A percentile compares a stretch with the other conserved stretches of the same genome.
Conservation (phyloP, 2,888 invertebrate genomes). For the Eudasyphora cyanicolor region DNA sequence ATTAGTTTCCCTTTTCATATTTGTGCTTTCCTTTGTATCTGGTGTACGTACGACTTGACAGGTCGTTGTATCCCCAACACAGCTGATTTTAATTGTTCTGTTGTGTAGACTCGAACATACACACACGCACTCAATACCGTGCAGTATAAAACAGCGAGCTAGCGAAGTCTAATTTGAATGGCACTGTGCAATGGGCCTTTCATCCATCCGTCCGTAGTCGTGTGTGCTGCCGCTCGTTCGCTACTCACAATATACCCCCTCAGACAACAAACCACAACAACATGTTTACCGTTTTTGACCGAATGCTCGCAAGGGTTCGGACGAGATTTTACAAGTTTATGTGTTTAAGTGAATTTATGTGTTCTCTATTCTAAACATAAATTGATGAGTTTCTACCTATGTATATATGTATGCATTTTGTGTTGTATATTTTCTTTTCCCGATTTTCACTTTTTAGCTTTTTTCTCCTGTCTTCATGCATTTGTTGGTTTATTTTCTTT, state of each 20-base stretch:
- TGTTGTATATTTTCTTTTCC: background rate
- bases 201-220: too few species aligned
- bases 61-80: slow-evolving; percentile 70
- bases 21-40: slow-evolving; percentile 47
- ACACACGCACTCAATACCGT: slow-evolving; percentile 19
- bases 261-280: slow-evolving; percentile 50
- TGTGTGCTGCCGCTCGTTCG: slow-evolving; percentile 53
- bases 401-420: too few species aligned
- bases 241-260: slow-evolving; percentile 33
- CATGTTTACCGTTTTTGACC: slow-evolving; percentile 59
- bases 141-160: too few species aligned
- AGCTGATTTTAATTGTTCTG: slow-evolving; percentile 67
- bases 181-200: background rate
- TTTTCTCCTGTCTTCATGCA: background rate
- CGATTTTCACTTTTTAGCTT: background rate
- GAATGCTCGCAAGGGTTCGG: slow-evolving; percentile 48
- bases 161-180: slow-evolving; percentile 20
- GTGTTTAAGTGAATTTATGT: slow-evolving; percentile 1
- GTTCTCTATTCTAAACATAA: background rate
- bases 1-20: slow-evolving; percentile 43
- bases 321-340: slow-evolving; percentile 45
- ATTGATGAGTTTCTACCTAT: too few species aligned
- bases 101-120: slow-evolving; percentile 33
- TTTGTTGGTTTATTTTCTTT: slow-evolving; percentile 9
- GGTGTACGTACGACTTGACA: slow-evolving; percentile 62